Evolutionary conservation across 2,113 vertebrate species (phyloP).

Genomic region (Aphyosemion australe): DNA sequence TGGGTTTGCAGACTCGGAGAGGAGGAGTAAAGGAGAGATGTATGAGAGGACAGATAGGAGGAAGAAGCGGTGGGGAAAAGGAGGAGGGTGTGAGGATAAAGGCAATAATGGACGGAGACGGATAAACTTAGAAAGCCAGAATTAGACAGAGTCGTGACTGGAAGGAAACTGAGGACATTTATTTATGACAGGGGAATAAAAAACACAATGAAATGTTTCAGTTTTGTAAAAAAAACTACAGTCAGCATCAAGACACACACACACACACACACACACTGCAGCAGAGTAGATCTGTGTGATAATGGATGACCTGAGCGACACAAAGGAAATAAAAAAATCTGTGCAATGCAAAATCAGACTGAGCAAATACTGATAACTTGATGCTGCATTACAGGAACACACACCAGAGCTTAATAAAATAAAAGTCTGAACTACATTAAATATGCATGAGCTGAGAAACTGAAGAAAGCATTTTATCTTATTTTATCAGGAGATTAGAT

Average conservation of each 20-base stretch:
- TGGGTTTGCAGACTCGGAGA: conserved; percentile 27
- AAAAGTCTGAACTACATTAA: too few relatives aligned
- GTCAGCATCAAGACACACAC: neutral
- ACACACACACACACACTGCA: too few relatives aligned
- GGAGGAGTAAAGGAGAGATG: conserved; percentile 14
- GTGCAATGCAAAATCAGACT: too few relatives aligned
- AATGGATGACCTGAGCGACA: too few relatives aligned
- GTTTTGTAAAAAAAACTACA: neutral
- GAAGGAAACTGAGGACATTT: neutral
- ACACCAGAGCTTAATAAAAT: too few relatives aligned
- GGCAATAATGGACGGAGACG: conserved; percentile 15
- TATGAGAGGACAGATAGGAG: conserved; percentile 17
- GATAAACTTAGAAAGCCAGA: conserved; percentile 36
- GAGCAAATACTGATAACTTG: too few relatives aligned
- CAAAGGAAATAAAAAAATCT: too few relatives aligned
- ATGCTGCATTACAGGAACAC: too few relatives aligned
- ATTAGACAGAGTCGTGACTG: conserved; percentile 25
- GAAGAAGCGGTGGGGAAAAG: conserved; percentile 9
- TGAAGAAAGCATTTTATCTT: too few relatives aligned
- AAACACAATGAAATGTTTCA: neutral
- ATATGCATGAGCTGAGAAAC: too few relatives aligned
- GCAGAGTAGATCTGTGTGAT: too few relatives aligned
- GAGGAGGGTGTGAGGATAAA: conserved; percentile 32
- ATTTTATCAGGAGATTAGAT: conserved; percentile 46
- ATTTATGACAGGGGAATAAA: neutral